Conservation (phyloP, 2,888 invertebrate species). For the Alsophila aescularia region DNA sequence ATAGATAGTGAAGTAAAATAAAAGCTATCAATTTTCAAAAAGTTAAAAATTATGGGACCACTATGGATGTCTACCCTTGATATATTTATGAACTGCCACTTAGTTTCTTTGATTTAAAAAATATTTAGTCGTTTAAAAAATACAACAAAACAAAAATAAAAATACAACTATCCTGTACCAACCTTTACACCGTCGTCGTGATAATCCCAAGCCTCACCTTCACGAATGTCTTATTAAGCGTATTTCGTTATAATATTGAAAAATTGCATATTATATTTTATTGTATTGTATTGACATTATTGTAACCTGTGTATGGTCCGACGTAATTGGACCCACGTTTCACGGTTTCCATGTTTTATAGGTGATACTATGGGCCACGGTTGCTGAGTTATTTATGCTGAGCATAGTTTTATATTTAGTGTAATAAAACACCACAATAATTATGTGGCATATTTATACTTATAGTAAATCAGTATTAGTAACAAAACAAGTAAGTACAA, state of each 20-base stretch:
- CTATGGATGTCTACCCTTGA: too few species aligned
- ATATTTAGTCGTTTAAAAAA: too few species aligned
- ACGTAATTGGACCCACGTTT: slow-evolving; percentile 39
- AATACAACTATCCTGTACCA: too few species aligned
- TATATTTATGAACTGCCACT: too few species aligned
- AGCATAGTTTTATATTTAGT: slow-evolving; percentile 1
- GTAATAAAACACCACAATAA: neutral
- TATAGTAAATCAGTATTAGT: too few species aligned
- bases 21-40: too few species aligned
- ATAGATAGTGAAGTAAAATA: too few species aligned
- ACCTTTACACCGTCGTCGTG: slow-evolving; percentile 42
- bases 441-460: too few species aligned
- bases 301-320: slow-evolving; percentile 33
- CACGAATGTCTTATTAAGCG: slow-evolving; percentile 56
- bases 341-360: slow-evolving; percentile 36
- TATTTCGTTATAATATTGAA: slow-evolving; percentile 57
- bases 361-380: slow-evolving; percentile 39
- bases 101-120: too few species aligned
- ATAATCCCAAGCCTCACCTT: slow-evolving; percentile 35
- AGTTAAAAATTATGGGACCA: too few species aligned
- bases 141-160: too few species aligned
- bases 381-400: slow-evolving; percentile 1
- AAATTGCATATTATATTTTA: slow-evolving; percentile 46
- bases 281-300: slow-evolving; percentile 32
- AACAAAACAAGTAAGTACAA: too few species aligned